Base-by-base conservation (phyloP, 2,113 vertebrate species). In the Helogale parvula region DNA sequence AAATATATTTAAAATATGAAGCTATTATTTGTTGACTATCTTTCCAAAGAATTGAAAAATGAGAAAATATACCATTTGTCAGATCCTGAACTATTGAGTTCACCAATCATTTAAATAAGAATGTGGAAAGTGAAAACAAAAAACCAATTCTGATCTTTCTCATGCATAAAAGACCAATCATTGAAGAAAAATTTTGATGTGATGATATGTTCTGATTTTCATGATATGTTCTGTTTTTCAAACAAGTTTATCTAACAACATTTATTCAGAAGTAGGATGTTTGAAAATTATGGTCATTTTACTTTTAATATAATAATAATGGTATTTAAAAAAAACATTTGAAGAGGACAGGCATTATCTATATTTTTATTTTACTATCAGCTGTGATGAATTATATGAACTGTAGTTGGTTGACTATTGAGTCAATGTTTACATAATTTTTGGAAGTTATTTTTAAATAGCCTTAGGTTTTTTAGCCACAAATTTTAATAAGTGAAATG, bases 381-480 rank as follows among this genome's bases (percentile, higher is more conserved):
- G 17, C n/a, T 88, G 12, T 79, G 45, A 77, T 89, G 35, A 47
- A 69, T n/a, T 80, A 5, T 96, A 60, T 63, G 76, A 85, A 82
- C 15, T 77, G 9, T 10, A 83, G 60, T 88, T 91, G 69, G 7
- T 57, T 86, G 54, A 90, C 54, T 93, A 66, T 66, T 74, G 35
- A 93, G 16, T 93, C 25, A 83, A 31, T 86, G 41, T 96, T 88
- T 88, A 87, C 65, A 69, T 94, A 86, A 77, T 93, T 95, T 95
- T 98, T 91, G 4, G 60, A 96, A 93, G n/a, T 83, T 96, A 95
- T 93, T 96, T 92, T 3, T 94, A 89, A 98, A 90, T 74, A 29
- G 25, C 27, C 35, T 90, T 96, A 80, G 54, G 23, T 11, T 41
- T 96, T 94, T 93, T 50, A 72, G 52, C 66, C 60, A 94, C 93